Evolutionary conservation across 1,140 invertebrate species (phyloP).

Genomic region (Plutomurus gul): DNA sequence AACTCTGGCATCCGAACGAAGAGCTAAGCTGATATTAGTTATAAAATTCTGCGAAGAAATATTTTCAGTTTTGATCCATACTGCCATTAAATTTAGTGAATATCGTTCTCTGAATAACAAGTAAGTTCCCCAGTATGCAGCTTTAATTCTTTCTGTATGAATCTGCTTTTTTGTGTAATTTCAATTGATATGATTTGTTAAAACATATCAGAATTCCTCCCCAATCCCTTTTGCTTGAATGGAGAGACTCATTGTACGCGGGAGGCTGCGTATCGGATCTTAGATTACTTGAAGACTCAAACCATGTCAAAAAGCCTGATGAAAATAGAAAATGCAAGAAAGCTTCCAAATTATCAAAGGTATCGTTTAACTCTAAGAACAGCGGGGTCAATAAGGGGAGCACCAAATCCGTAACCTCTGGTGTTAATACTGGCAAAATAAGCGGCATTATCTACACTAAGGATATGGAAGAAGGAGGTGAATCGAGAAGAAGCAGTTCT

Average conservation of each 20-base stretch:
- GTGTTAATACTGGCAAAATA: no score
- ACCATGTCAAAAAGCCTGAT: background rate
- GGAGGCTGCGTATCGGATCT: background rate
- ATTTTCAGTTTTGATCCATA: background rate
- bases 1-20: background rate
- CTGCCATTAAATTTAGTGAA: background rate
- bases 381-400: no score
- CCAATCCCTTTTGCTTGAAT: background rate
- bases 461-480: no score
- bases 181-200: background rate
- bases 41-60: slow-evolving; percentile 6
- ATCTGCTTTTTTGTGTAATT: no score
- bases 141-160: background rate
- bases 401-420: no score
- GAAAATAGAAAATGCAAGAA: background rate
- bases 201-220: background rate
- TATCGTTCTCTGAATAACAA: background rate
- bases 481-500: no score
- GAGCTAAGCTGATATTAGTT: background rate
- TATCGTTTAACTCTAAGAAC: no score
- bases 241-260: background rate
- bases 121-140: background rate
- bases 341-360: no score
- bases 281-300: background rate
- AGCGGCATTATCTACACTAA: no score